Percentiles rank a stretch among this genome's conserved stretches.
Evolutionary conservation across 2,797 vertebrate genomes (phyloP).

Genomic region (Lagorchestes hirsutus): DNA sequence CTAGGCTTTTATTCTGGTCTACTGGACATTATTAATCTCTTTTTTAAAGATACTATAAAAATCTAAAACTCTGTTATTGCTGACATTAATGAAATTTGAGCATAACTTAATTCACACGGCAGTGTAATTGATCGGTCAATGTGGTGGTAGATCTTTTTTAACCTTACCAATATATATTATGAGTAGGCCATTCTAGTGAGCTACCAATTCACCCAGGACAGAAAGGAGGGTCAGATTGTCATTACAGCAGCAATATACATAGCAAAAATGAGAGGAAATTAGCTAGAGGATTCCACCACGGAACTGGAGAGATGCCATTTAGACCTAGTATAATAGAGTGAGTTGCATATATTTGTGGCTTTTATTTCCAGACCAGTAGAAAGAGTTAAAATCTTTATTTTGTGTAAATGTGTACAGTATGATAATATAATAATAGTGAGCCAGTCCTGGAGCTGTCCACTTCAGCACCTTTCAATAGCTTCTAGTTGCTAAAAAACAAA

Average conservation of each 20-base stretch:
- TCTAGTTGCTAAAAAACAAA: neutral
- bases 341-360: neutral
- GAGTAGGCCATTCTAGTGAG: slow-evolving; percentile 3
- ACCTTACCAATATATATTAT: neutral
- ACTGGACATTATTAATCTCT: slow-evolving; percentile 5
- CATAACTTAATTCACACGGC: fast-evolving
- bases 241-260: neutral
- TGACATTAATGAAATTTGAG: neutral
- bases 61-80: neutral
- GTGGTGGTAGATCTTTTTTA: neutral
- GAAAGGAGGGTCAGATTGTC: slow-evolving; percentile 11
- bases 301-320: neutral
- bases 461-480: slow-evolving; percentile 41
- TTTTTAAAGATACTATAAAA: slow-evolving; percentile 21
- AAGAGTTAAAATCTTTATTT: slow-evolving; percentile 60
- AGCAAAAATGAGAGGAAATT: neutral
- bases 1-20: neutral
- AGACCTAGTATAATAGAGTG: neutral
- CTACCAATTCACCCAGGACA: neutral
- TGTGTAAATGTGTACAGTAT: neutral
- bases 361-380: slow-evolving; percentile 59
- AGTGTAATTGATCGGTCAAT: neutral
- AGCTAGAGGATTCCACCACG: neutral
- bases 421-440: neutral
- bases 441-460: slow-evolving; percentile 40